Evolutionary conservation across 2,113 vertebrate species (phyloP).

Genomic region (Coturnix japonica): DNA sequence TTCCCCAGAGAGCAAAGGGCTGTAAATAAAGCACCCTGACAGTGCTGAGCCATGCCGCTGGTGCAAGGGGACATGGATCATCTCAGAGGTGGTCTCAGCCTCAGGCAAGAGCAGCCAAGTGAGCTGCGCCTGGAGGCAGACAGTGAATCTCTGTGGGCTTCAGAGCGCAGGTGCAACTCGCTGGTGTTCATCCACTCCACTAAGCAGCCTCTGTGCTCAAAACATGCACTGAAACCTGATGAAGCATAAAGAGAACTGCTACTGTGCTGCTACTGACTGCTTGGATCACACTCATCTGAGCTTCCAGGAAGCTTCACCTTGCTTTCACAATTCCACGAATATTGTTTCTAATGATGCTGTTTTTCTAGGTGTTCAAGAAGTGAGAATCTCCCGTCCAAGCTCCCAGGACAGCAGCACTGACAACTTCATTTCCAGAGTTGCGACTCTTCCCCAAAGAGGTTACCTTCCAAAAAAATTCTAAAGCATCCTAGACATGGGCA

Average conservation of each 20-base stretch:
- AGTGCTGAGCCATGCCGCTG: neutral
- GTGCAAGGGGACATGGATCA: rapidly evolving
- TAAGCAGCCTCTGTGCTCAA: neutral
- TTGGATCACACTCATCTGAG: neutral
- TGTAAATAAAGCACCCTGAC: neutral
- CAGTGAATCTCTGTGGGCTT: neutral
- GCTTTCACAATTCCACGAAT: neutral
- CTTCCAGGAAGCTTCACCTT: neutral
- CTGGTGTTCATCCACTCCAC: neutral
- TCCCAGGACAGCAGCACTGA: rapidly evolving
- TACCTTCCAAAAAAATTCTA: neutral
- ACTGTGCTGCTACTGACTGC: neutral
- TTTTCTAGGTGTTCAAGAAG: neutral
- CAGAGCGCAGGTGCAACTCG: rapidly evolving
- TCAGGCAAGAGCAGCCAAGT: neutral
- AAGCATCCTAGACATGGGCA: neutral
- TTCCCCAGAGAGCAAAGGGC: neutral
- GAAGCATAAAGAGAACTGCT: neutral
- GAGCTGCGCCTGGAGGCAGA: rapidly evolving
- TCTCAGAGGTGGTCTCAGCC: neutral
- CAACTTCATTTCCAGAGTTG: neutral
- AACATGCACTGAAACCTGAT: neutral
- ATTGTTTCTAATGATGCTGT: neutral
- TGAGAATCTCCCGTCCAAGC: neutral
- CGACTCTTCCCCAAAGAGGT: neutral